Conservation (phyloP, 2,888 invertebrate genomes). For the Pemphredon lugubris region DNA sequence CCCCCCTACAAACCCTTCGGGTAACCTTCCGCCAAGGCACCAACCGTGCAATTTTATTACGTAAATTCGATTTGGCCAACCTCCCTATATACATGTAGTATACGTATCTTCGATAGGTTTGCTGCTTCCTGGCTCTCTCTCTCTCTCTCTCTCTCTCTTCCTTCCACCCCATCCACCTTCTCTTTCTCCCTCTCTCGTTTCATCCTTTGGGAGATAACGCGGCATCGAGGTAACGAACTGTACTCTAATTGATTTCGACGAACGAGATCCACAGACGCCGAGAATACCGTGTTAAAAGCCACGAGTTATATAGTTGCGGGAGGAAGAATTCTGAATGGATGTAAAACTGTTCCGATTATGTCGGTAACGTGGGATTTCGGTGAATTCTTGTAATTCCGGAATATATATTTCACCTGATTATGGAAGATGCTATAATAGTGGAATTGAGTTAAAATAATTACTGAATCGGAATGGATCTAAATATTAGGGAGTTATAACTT, state of each 20-base stretch:
- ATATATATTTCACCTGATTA: no score
- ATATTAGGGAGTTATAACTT: no score
- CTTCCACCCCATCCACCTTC: not conserved
- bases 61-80: conserved; percentile 62
- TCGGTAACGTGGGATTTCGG: not conserved
- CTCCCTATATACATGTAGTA: no score
- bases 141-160: not conserved
- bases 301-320: conserved; percentile 13
- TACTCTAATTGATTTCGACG: conserved; percentile 54
- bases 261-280: conserved; percentile 24
- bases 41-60: conserved; percentile 66
- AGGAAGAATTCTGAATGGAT: conserved; percentile 1
- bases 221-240: conserved; percentile 54
- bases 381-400: no score
- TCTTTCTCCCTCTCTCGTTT: conserved; percentile 16
- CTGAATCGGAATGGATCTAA: no score
- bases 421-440: no score
- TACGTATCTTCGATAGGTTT: conserved; percentile 1
- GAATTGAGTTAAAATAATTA: no score
- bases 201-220: conserved; percentile 33
- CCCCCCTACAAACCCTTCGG: conserved; percentile 17
- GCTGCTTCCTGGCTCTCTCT: conserved; percentile 1
- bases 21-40: conserved; percentile 30
- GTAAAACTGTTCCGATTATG: not conserved
- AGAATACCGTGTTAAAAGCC: conserved; percentile 30